Evolutionary conservation across 30 jellyfish, hydroid and myxozoan species (phyloP).

Genomic region (Aurelia aurita complex sp. Pacific): DNA sequence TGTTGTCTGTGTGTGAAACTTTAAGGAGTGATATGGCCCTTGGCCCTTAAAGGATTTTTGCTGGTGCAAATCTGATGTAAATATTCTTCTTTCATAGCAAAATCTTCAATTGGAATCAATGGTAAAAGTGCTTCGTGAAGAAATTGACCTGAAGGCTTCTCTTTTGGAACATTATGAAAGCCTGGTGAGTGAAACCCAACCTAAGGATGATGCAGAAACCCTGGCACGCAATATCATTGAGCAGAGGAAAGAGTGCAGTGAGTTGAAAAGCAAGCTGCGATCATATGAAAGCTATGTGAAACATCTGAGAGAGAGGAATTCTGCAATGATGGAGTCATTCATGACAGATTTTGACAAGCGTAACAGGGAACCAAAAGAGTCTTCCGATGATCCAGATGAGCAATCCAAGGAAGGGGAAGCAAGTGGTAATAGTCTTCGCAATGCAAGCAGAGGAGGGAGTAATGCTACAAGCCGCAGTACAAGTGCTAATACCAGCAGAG

Average conservation of each 20-base stretch:
- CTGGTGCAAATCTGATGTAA: too few species aligned
- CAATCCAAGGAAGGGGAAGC: too few species aligned
- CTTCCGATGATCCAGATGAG: conserved; percentile 24
- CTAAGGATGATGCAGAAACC: conserved; percentile 15
- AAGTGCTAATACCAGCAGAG: conserved; percentile 10
- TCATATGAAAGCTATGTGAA: conserved; percentile 40
- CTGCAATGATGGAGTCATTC: conserved; percentile 31
- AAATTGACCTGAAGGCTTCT: conserved; percentile 35
- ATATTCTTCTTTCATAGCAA: conserved; percentile 1
- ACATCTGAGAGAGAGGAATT: conserved; percentile 49
- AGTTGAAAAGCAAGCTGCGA: conserved; percentile 24
- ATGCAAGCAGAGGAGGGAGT: neutral
- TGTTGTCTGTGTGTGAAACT: too few species aligned
- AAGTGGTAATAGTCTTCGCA: conserved; percentile 1
- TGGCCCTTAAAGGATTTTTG: too few species aligned
- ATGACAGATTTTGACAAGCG: conserved; percentile 41
- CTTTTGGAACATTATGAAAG: conserved; percentile 45
- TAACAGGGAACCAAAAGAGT: conserved; percentile 38
- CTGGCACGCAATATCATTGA: conserved; percentile 11
- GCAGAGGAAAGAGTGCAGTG: conserved; percentile 43
- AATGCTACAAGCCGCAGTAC: neutral
- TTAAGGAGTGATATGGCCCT: too few species aligned
- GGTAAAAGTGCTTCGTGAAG: conserved; percentile 31
- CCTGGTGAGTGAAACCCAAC: conserved; percentile 6
- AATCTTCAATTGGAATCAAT: conserved; percentile 15